phyloP scores from a whole-genome alignment of 2,113 vertebrate species.

The Megaceryle maxima region DNA sequence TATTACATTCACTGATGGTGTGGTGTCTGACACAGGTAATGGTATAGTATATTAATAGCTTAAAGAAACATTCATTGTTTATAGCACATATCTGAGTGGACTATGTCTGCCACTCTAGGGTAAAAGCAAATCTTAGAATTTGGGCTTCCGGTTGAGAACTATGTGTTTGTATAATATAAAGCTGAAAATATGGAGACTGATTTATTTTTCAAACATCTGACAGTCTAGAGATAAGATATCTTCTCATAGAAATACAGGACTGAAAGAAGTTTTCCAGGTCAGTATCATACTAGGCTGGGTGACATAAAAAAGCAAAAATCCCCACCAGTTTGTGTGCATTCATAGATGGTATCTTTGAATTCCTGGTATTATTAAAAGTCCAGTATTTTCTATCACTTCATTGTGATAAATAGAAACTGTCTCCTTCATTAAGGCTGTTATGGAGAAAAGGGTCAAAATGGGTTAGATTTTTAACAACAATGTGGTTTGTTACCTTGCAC shows the following conservation, averaged over 20 bases:
- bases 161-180: background rate
- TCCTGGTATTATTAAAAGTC: background rate
- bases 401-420: background rate
- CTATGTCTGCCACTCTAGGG: background rate
- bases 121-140: background rate
- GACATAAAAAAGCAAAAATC: background rate
- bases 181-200: background rate
- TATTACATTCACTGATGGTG: background rate
- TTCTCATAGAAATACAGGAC: background rate
- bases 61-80: background rate
- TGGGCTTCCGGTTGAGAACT: background rate
- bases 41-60: background rate
- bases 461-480: background rate
- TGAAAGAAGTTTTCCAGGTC: background rate
- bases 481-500: background rate
- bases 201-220: background rate
- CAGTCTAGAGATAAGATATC: background rate
- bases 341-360: background rate
- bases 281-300: accelerated
- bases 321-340: background rate
- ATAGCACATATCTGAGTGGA: background rate
- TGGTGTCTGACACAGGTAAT: background rate
- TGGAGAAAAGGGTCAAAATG: background rate
- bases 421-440: background rate
- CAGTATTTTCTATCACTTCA: background rate